A percentile compares a stretch with the other conserved stretches of the same genome.
Conservation (phyloP, 2,113 vertebrate species). For the Falcunculus frontatus region DNA sequence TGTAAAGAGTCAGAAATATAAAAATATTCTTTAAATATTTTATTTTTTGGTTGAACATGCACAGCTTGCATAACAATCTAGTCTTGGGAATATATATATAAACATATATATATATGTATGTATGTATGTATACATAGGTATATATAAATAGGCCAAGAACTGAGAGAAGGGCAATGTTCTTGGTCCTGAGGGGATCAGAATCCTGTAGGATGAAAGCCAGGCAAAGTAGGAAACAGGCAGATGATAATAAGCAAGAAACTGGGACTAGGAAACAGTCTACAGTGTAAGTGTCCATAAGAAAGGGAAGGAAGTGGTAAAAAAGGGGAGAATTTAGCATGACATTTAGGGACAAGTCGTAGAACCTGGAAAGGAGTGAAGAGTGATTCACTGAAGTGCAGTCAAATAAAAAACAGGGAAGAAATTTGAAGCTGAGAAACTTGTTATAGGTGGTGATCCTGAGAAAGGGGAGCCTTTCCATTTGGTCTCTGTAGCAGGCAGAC, state of each 20-base stretch:
- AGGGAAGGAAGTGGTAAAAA: background rate
- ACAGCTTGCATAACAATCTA: background rate
- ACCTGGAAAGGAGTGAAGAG: background rate
- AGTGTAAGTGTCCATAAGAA: background rate
- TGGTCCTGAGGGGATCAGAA: background rate
- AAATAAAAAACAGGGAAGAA: background rate
- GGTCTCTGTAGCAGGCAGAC: conserved; percentile 40
- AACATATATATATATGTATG: background rate
- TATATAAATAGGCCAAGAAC: background rate
- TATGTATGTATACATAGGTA: background rate
- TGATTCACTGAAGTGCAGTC: background rate
- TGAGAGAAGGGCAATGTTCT: background rate
- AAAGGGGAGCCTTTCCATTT: conserved; percentile 47
- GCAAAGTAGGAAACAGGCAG: background rate
- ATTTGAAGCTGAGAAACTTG: background rate
- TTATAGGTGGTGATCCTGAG: conserved; percentile 30
- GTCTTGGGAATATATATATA: background rate
- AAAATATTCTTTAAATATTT: background rate
- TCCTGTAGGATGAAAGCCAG: background rate
- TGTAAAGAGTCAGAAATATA: background rate
- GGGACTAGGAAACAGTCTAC: background rate
- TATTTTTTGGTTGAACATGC: background rate
- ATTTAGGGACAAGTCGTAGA: background rate
- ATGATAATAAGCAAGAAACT: background rate
- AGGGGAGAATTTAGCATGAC: background rate